Base-by-base conservation (phyloP, 2,113 vertebrate species). In the Phaethornis superciliosus region DNA sequence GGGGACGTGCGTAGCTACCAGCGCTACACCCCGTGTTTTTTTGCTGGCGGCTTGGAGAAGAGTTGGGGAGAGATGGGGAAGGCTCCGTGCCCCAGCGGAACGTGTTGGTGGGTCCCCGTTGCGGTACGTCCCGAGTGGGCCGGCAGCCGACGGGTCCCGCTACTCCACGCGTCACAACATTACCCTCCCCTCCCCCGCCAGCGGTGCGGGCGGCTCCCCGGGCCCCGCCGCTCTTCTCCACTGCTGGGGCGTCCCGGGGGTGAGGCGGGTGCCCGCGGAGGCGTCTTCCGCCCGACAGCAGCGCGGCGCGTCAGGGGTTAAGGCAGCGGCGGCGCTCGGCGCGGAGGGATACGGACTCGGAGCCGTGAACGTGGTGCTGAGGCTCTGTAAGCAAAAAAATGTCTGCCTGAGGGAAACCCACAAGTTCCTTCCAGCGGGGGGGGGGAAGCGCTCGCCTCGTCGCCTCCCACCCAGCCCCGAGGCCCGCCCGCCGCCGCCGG, bases 341-440 rank as follows among this genome's bases (percentile, higher is more conserved):
- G 99, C 99, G 99, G 99, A 99, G 98, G 98, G 98, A 99, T 99
- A 98, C 98, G 91, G 83, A 81, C 97, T 93, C 81, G 93, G 93
- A 75, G 92, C 97, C 97, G 97, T 42, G 98, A 98, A 97, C 98
- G 98, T 95, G 94, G 99, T 99, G 98, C 98, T 98, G 95, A 97
- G 99, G 99, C 97, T 97, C 93, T 96, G 98, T 96, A 97, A 98
- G 98, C 98, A 98, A 98, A 98, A 99, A 99, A 98, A 99, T 99
- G 99, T 99, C 99, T 98, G 99, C 99, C 98, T 99, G 98, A 99
- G 98, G 98, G 98, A 98, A 98, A 98, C 98, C 98, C 98, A 98
- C 98, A 98, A 99, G 98, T 99, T 99, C 98, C 97, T 98, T 98
- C 97, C 95, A 98, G 98, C 98, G 96, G 95, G 96, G 96, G 95